Percentiles rank a stretch among this genome's conserved stretches.
Conservation (phyloP, 2,888 invertebrate genomes). For the Chrysolina oricalcia region DNA sequence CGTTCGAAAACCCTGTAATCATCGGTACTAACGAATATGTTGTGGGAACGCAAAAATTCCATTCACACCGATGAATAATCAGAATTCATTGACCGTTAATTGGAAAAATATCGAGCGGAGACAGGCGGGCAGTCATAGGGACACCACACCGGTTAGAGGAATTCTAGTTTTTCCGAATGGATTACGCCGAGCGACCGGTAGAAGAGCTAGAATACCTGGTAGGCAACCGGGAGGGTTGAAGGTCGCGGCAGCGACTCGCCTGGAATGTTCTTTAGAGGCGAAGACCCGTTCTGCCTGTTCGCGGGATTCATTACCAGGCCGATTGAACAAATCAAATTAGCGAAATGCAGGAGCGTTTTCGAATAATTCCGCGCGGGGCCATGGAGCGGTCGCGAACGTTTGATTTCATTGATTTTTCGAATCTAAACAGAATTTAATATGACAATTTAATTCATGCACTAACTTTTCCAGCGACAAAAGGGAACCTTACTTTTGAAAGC, state of each 20-base stretch:
- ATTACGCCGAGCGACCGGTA: constrained; percentile 28
- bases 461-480: too few relatives aligned
- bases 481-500: too few relatives aligned
- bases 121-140: neutral
- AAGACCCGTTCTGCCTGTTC: constrained; percentile 67
- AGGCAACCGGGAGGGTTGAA: constrained; percentile 65
- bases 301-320: constrained; percentile 65
- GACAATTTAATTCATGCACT: too few relatives aligned
- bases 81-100: constrained; percentile 10
- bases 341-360: constrained; percentile 56
- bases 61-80: constrained; percentile 24
- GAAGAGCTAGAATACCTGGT: constrained; percentile 58
- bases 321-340: constrained; percentile 68
- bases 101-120: constrained; percentile 14
- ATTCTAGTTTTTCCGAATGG: constrained; percentile 60
- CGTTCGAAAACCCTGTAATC: neutral
- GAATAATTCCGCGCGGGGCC: neutral
- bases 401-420: too few relatives aligned
- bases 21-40: constrained; percentile 12
- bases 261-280: constrained; percentile 63
- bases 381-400: too few relatives aligned
- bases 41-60: constrained; percentile 20
- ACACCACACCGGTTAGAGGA: constrained; percentile 46
- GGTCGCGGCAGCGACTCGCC: constrained; percentile 66
- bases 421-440: too few relatives aligned